These are phyloP conservation scores for Calidris pugnax DNA, from an alignment of 2,113 vertebrate species.

Conservation along the genomic window DNA sequence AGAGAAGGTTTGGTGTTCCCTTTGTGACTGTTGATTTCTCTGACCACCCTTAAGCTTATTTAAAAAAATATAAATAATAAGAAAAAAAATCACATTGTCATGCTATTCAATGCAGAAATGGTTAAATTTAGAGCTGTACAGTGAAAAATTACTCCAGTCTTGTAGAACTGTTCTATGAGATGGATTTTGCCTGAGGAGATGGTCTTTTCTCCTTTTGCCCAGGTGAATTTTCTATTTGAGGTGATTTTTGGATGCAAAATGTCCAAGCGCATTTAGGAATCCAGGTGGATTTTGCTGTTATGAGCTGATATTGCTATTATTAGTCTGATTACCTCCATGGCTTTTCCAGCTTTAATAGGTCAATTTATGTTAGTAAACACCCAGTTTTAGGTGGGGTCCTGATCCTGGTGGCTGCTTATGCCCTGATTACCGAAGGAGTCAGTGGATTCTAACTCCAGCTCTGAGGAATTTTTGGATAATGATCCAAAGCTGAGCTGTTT, in stretches of 20 bases:
- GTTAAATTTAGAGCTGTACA: neutral
- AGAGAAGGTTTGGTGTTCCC: neutral
- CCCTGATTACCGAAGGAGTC: neutral
- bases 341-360: neutral
- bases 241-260: neutral
- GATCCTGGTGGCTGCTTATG: accelerated
- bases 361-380: neutral
- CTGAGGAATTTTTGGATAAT: neutral
- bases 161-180: neutral
- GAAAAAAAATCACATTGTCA: neutral
- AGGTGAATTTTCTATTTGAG: neutral
- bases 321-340: neutral
- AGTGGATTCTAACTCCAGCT: neutral
- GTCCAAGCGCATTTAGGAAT: neutral
- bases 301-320: neutral
- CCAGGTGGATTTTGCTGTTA: neutral
- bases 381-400: neutral
- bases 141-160: neutral
- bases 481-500: neutral
- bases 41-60: neutral
- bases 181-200: neutral
- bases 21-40: neutral
- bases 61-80: neutral
- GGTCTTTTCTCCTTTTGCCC: neutral
- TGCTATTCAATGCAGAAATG: neutral